phyloP scores from a whole-genome alignment of 2,113 vertebrate species.

The Centropristis striata region DNA sequence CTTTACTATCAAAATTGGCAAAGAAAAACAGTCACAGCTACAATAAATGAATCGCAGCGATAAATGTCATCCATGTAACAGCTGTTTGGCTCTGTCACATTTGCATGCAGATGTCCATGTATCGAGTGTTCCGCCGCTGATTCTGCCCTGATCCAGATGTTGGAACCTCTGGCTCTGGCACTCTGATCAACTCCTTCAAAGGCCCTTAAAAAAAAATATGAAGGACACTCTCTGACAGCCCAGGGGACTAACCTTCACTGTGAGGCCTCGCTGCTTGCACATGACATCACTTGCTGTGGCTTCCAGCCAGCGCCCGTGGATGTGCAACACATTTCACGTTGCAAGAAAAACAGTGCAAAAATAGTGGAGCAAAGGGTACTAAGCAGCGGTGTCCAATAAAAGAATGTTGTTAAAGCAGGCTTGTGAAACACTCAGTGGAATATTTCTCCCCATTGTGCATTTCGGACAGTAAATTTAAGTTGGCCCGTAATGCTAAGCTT shows the following conservation, averaged over 20 bases:
- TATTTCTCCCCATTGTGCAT: slow-evolving; percentile 43
- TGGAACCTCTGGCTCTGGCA: slow-evolving; percentile 48
- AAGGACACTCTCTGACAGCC: slow-evolving; percentile 62
- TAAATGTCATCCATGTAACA: slow-evolving; percentile 68
- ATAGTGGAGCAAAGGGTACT: slow-evolving; percentile 31
- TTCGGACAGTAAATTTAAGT: slow-evolving; percentile 49
- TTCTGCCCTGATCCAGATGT: slow-evolving; percentile 73
- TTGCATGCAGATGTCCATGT: slow-evolving; percentile 64
- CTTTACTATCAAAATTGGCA: slow-evolving; percentile 45
- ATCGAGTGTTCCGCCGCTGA: slow-evolving; percentile 31
- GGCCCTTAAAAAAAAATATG: slow-evolving; percentile 41
- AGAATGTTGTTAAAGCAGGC: slow-evolving; percentile 35
- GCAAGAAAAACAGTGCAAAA: slow-evolving; percentile 54
- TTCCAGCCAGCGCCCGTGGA: slow-evolving; percentile 48
- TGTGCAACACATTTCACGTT: slow-evolving; percentile 65
- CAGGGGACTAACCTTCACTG: slow-evolving; percentile 61
- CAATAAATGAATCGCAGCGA: slow-evolving; percentile 57
- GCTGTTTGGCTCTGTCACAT: slow-evolving; percentile 66
- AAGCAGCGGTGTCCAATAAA: slow-evolving; percentile 53
- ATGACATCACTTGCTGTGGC: slow-evolving; percentile 73
- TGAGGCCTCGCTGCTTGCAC: slow-evolving; percentile 41
- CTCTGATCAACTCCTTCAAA: slow-evolving; percentile 69
- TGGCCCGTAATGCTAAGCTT: slow-evolving; percentile 38
- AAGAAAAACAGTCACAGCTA: slow-evolving; percentile 37
- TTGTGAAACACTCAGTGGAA: slow-evolving; percentile 70